These are phyloP conservation scores for Gallinago stenura DNA, from an alignment of 2,797 vertebrate genomes.

Conservation along the genomic window DNA sequence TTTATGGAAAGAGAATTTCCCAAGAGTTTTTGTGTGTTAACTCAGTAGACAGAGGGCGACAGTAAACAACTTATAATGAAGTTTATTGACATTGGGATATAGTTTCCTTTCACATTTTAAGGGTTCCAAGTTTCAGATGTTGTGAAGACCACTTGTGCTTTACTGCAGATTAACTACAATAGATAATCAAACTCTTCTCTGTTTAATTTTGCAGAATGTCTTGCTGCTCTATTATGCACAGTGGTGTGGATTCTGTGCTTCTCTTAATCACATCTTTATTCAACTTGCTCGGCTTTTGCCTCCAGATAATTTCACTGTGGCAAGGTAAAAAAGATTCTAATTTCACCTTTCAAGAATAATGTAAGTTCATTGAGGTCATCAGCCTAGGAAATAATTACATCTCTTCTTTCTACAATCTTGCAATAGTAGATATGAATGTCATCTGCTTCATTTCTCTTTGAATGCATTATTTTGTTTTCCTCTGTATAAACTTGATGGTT, in stretches of 20 bases:
- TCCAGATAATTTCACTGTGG: conserved; percentile 85
- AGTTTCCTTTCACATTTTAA: not conserved
- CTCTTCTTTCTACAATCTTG: not conserved
- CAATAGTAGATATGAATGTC: not conserved
- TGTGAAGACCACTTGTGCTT: not conserved
- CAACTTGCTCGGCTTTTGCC: conserved; percentile 90
- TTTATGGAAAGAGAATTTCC: not conserved
- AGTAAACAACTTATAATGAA: not conserved
- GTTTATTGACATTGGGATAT: not conserved
- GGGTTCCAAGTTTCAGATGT: not conserved
- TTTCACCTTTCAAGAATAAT: not conserved
- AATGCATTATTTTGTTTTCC: not conserved
- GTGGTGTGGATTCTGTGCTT: conserved; percentile 86
- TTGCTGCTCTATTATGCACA: conserved; percentile 85
- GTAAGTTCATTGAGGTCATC: not conserved
- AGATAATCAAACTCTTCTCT: not conserved
- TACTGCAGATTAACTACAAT: not conserved
- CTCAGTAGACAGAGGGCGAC: not conserved
- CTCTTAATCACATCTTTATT: conserved; percentile 85
- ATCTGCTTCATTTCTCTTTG: not conserved
- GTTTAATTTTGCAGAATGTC: conserved; percentile 84
- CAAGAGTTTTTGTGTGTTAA: not conserved
- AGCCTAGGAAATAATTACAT: not conserved
- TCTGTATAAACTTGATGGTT: not conserved
- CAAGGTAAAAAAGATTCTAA: conserved; percentile 83